Evolutionary conservation across 2,113 vertebrate species (phyloP), one percentile per base, ranked within the genome.

Genomic region (Ifrita kowaldi): DNA sequence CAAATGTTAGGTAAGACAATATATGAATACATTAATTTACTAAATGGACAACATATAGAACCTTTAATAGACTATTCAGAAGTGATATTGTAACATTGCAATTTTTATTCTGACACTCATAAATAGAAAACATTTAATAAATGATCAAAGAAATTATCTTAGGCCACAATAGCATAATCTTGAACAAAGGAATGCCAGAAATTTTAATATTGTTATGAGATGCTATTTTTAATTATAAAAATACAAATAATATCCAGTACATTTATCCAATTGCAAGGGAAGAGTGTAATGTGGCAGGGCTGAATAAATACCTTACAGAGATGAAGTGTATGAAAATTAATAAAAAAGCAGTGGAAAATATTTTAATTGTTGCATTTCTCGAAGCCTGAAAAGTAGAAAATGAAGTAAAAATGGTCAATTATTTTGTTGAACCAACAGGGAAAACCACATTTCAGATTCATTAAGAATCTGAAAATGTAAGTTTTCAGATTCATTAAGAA

Each of bases 261-360:
- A 8, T 49, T 7, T 33, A 63, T 39, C 11, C 11, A 68, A 49
- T 35, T 53, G 16, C 20, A 57, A 63, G 5, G 7, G 71, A 67
- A 85, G 0, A 3, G 19, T 0, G 1, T 52, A 39, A 62, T n/a
- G 57, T 5, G 16, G 1, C 17, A 71, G 6, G 21, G 9, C 3
- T 76, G 24, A 65, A 67, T 32, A 73, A 60, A 71, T 28, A 57
- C 3, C 2, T 32, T 47, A 56, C 6, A 32, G 4, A 41, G 2
- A 15, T 7, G 27, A 84, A 46, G 3, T 46, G 2, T 42, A 37
- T 57, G 23, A n/a, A 65, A 90, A 67, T 2, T 37, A 84, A 52
- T 32, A 63, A 2, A 75, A 67, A 67, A 52, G 1, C 4, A 57
- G 19, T 57, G 11, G 4, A 71, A 80, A 75, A 62, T 42, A 37